Evolutionary conservation across 2,113 vertebrate genomes (phyloP), one percentile per base, ranked within the genome.

Genomic region (Ceyx cyanopectus): DNA sequence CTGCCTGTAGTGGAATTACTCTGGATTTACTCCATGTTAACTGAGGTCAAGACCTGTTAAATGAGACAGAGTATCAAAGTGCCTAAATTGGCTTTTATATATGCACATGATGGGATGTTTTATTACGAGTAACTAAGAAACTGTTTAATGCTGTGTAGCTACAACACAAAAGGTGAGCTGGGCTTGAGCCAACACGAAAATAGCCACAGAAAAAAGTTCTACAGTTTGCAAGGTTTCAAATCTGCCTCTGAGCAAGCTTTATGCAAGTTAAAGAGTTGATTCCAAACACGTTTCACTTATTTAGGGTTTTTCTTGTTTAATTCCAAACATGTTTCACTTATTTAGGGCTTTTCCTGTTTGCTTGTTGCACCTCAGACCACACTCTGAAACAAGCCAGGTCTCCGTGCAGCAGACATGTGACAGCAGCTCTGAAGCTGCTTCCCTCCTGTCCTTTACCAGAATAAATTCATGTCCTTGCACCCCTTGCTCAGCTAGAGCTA

Each of bases 11-110:
- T 27, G 72, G 61, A 91, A 85, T 51, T 85, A 70, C 53, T 57
- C 85, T 81, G 61, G 82, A 80, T 90, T 95, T 90, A 91, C 78
- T 91, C 84, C 81, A 85, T 29, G 14, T 83, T 92, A 89, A 89
- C 34, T 0, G 11, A 90, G 89, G 90, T 57, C 53, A 92, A 93
- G 89, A 76, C n/a, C 58, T 78, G 29, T 32, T 78, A 61, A 78
- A 48, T 26, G 22, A 91, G 53, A 58, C 20, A 63, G 63, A 92
- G 32, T 21, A 87, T 10, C 8, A 4, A 78, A 81, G 57, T 16
- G 26, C 37, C 50, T 5, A 67, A 81, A 80, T 54, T 17, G 12
- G 46, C 29, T 48, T 87, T 81, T 76, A 10, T 34, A 60, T 4
- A n/a, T 54, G 37, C 37, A 56, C 29, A 78, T 30, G 88, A 56